phyloP scores from a whole-genome alignment of 2,113 vertebrate species.

The Atrichornis clamosus region DNA sequence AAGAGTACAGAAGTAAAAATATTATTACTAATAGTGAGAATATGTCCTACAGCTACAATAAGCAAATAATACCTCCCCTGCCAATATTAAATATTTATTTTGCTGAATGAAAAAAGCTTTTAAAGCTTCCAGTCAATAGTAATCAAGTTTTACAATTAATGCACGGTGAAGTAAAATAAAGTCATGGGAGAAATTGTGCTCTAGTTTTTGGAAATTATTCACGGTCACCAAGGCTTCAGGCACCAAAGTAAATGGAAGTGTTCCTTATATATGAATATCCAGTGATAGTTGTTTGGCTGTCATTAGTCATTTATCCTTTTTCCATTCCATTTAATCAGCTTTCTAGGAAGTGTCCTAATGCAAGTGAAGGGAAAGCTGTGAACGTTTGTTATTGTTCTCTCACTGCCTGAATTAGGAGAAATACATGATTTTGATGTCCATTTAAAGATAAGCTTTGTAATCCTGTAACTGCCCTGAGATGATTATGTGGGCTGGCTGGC shows the following conservation, averaged over 20 bases:
- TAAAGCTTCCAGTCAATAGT: background rate
- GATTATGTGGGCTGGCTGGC: background rate
- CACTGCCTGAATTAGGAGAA: background rate
- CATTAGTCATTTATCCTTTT: background rate
- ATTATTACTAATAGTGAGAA: background rate
- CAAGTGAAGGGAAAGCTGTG: background rate
- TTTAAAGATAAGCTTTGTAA: background rate
- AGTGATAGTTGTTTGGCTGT: background rate
- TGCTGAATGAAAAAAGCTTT: background rate
- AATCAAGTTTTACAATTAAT: background rate
- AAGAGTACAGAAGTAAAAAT: background rate
- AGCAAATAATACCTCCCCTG: slow-evolving; percentile 1
- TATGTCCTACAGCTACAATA: background rate
- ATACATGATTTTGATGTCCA: background rate
- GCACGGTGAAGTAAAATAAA: background rate
- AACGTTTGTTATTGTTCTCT: background rate
- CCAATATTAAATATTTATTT: background rate
- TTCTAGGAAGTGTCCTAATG: background rate
- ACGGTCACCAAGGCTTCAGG: background rate
- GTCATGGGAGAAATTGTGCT: background rate
- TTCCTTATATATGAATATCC: background rate
- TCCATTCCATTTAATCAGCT: background rate
- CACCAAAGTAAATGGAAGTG: background rate
- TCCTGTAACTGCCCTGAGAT: background rate
- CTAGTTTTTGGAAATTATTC: background rate